Conservation (phyloP, 2,888 invertebrate species). For the Conomelus anceps region DNA sequence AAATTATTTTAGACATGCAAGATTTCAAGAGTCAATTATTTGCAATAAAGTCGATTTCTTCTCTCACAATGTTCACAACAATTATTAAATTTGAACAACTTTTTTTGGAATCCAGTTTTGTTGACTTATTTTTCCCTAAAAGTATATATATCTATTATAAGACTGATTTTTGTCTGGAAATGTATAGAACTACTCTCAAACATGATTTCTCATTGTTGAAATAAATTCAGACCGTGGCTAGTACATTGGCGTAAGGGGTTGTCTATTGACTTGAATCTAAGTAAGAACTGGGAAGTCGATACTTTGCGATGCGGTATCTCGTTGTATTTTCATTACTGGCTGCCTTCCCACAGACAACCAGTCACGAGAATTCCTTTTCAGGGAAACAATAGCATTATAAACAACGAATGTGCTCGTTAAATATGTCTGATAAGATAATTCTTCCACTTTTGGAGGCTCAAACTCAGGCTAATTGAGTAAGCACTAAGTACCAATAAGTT, state of each 20-base stretch:
- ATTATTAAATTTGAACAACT: no score
- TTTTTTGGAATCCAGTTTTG: no score
- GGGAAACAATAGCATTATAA: neutral
- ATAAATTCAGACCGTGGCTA: no score
- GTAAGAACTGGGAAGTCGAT: neutral
- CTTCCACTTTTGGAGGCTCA: neutral
- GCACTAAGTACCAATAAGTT: neutral
- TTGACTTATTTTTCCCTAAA: no score
- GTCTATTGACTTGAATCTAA: neutral
- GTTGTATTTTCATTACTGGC: neutral
- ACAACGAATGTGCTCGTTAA: neutral
- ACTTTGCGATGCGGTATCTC: neutral
- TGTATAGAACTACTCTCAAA: no score
- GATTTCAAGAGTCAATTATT: no score
- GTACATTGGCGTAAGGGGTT: neutral
- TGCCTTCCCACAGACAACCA: neutral
- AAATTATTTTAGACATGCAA: no score
- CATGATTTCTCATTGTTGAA: no score
- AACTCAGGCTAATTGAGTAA: neutral
- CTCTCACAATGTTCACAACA: no score
- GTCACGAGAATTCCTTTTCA: neutral
- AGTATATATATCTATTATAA: no score
- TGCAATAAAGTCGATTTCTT: no score
- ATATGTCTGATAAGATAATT: neutral
- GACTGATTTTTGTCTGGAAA: no score